Evolutionary conservation across 1,140 invertebrate species (phyloP), one percentile per base, ranked within the genome.

Genomic region (Brachionus rotundiformis): DNA sequence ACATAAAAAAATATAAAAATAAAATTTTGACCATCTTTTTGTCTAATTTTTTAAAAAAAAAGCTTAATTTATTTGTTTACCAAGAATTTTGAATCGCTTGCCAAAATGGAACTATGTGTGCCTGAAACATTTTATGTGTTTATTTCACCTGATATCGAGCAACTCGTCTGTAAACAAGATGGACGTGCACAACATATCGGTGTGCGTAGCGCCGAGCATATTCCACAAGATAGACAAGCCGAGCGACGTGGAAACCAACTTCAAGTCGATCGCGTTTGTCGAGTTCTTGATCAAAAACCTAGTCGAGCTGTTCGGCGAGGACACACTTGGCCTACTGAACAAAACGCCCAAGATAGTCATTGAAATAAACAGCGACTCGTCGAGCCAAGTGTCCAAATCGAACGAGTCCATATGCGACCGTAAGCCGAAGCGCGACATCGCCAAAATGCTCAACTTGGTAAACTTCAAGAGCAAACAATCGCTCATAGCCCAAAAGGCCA

Each of bases 81-180:
- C n/a, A n/a, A 33, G 36, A 3, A 73, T 79, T 4, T 8, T 79
- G 7, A 39, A 36, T 13, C 76, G 76, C 0, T 19, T 79, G 31
- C 76, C 76, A 2, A 79, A 79, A 79, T 79, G 76, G 76, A 79
- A 79, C 29, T 63, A 59, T 27, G 33, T 31, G 8, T 79, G 76
- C 36, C 29, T 79, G 0, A 63, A 39, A 33, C 47, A 79, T 79
- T 59, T 79, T 6, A 61, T 61, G 76, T 54, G 76, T 31, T 33
- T 79, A 19, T 79, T 79, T 27, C 31, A 79, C 23, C n/a, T 33
- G 19, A 79, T 79, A 19, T 23, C 59, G 8, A 8, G 5, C 5
- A 36, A 79, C 19, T 54, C 76, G 0, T 19, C 47, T 1, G 19
- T 79, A 1, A 79, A 79, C 29, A 79, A 79, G 59, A 79, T 79